Evolutionary conservation across 2,888 invertebrate genomes (phyloP).

Genomic region (Eulithis testata): DNA sequence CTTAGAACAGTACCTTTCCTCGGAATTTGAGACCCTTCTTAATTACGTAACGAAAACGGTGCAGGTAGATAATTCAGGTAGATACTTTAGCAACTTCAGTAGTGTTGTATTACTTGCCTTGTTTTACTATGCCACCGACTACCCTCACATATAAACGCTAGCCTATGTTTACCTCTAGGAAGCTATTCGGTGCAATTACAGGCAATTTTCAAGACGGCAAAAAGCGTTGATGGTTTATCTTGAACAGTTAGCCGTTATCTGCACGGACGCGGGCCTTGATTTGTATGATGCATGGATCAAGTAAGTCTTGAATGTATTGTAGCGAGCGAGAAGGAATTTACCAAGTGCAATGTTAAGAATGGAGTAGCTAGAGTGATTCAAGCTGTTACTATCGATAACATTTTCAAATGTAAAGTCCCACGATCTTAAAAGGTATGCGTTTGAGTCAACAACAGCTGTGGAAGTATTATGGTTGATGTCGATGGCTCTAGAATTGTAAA

Average conservation of each 20-base stretch:
- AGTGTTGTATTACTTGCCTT: slow-evolving; percentile 11
- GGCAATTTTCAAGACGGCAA: slow-evolving; percentile 61
- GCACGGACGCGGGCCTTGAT: slow-evolving; percentile 35
- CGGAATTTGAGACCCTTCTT: not conserved
- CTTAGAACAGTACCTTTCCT: not conserved
- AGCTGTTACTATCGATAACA: not conserved
- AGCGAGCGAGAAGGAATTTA: not conserved
- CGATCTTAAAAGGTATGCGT: slow-evolving; percentile 4
- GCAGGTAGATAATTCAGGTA: not conserved
- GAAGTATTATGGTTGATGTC: not conserved
- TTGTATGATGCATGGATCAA: slow-evolving; percentile 26
- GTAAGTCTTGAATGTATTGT: slow-evolving; percentile 23
- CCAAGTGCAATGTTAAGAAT: slow-evolving; percentile 10
- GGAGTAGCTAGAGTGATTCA: not conserved
- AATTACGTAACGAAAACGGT: not conserved
- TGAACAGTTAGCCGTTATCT: slow-evolving; percentile 52
- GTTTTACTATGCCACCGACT: slow-evolving; percentile 33
- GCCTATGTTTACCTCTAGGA: slow-evolving; percentile 59
- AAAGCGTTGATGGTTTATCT: slow-evolving; percentile 50
- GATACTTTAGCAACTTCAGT: not conserved
- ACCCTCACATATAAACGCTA: slow-evolving; percentile 45
- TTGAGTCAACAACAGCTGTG: not conserved
- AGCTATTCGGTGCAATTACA: slow-evolving; percentile 66
- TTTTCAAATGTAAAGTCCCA: not conserved
- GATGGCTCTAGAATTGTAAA: slow-evolving; percentile 1